A percentile compares a stretch with the other conserved stretches of the same genome.
phyloP scores from a whole-genome alignment of 2,888 invertebrate species.

The Drosophila bunnanda region DNA sequence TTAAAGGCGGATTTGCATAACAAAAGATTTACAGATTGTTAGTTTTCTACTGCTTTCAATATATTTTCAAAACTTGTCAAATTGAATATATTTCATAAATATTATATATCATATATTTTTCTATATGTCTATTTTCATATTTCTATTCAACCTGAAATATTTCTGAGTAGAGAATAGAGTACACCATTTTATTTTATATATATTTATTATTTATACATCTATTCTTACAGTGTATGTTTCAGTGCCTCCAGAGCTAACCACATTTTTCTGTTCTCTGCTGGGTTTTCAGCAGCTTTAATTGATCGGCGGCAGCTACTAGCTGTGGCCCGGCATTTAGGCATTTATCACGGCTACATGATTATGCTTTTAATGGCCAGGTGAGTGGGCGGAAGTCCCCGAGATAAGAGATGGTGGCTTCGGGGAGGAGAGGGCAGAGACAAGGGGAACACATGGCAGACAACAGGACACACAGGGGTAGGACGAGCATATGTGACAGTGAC shows the following conservation, averaged over 20 bases:
- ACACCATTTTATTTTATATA: not conserved
- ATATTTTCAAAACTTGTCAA: not conserved
- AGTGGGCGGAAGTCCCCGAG: conserved; percentile 27
- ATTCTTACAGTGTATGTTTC: not conserved
- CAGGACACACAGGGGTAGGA: conserved; percentile 21
- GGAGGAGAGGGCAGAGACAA: not conserved
- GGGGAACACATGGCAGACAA: conserved; percentile 29
- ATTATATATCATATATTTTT: not conserved
- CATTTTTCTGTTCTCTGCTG: not conserved
- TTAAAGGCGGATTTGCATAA: not conserved
- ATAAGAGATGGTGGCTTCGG: conserved; percentile 21
- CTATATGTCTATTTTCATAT: not conserved
- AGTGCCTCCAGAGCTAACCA: not conserved
- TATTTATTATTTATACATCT: not conserved
- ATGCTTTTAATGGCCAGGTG: conserved; percentile 78
- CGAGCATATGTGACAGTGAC: conserved; percentile 74
- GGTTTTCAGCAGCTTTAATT: conserved; percentile 69
- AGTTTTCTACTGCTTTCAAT: not conserved
- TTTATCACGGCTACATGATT: conserved; percentile 78
- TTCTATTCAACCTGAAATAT: not conserved
- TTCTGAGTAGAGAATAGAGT: not conserved
- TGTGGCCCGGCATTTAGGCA: conserved; percentile 60
- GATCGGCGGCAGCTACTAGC: conserved; percentile 66
- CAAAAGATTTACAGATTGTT: not conserved
- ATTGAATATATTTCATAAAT: not conserved